These are phyloP conservation scores for Drosophila grimshawi DNA, from an alignment of 1,140 invertebrate species.

Conservation along the genomic window DNA sequence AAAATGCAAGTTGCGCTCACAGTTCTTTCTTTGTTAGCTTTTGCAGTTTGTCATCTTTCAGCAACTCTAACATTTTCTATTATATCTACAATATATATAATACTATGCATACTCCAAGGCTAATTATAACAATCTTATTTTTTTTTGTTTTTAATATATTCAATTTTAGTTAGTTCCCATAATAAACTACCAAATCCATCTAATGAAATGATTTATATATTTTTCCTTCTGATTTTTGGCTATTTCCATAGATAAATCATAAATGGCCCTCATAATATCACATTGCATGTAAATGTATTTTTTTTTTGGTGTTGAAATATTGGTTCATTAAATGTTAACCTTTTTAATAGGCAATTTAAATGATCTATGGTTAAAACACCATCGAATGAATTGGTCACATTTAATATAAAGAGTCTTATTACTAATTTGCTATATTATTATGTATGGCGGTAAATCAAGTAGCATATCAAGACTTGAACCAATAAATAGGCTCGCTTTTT, in stretches of 20 bases:
- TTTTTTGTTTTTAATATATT: not conserved
- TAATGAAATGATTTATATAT: no score
- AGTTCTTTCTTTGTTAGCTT: constrained; percentile 43
- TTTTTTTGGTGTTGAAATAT: not conserved
- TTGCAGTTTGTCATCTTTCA: constrained; percentile 40
- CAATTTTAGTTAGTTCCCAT: not conserved
- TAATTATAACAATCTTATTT: constrained; percentile 10
- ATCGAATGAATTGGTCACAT: constrained; percentile 9
- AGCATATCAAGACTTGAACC: not conserved
- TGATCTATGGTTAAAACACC: not conserved
- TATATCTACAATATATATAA: not conserved
- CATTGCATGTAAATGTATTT: not conserved
- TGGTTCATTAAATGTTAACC: not conserved
- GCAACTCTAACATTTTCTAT: constrained; percentile 26
- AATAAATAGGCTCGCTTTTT: constrained; percentile 12
- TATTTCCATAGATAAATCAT: no score
- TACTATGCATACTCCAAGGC: not conserved
- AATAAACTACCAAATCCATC: no score
- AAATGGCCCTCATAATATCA: not conserved
- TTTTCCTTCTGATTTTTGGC: not conserved
- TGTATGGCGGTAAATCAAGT: constrained; percentile 7
- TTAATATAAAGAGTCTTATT: constrained; percentile 1
- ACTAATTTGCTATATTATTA: constrained; percentile 11
- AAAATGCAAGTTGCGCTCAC: constrained; percentile 60
- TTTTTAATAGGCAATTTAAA: not conserved